A percentile compares a stretch with the other conserved stretches of the same genome.
Evolutionary conservation across 2,113 vertebrate species (phyloP).

Genomic region (Chaenogobius annularis): DNA sequence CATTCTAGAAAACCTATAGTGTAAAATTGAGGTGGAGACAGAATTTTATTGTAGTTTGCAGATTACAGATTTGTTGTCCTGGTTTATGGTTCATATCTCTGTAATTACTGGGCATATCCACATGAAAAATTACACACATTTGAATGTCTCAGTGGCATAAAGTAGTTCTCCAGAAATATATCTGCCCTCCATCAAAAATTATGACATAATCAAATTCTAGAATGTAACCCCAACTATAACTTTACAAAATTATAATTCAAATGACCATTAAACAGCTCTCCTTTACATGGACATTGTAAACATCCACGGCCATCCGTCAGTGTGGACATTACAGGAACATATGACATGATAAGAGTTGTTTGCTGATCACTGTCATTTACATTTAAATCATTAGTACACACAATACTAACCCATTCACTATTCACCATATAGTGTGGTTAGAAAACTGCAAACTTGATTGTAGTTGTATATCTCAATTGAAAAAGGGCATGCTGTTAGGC

Average conservation of each 20-base stretch:
- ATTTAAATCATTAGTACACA: not conserved
- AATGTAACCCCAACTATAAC: not conserved
- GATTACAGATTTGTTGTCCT: not conserved
- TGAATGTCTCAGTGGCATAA: no score
- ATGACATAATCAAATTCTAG: no score
- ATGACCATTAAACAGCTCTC: not conserved
- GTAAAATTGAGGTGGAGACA: not conserved
- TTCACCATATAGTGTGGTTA: not conserved
- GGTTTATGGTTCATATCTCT: not conserved
- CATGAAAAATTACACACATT: no score
- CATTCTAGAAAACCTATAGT: not conserved
- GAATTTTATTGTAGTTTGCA: not conserved
- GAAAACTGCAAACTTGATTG: constrained; percentile 2
- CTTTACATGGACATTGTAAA: not conserved
- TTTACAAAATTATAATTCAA: not conserved
- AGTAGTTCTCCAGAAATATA: no score
- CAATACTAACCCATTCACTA: not conserved
- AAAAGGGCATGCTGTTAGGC: constrained; percentile 33
- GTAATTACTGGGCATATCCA: no score
- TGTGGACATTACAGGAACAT: not conserved
- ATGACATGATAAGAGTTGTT: not conserved
- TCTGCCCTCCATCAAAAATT: no score
- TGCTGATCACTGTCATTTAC: not conserved
- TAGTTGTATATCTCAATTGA: constrained; percentile 24
- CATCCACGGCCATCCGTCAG: not conserved